Evolutionary conservation across 2,797 vertebrate species (phyloP).

Genomic region (Alcedo quadribrachys): DNA sequence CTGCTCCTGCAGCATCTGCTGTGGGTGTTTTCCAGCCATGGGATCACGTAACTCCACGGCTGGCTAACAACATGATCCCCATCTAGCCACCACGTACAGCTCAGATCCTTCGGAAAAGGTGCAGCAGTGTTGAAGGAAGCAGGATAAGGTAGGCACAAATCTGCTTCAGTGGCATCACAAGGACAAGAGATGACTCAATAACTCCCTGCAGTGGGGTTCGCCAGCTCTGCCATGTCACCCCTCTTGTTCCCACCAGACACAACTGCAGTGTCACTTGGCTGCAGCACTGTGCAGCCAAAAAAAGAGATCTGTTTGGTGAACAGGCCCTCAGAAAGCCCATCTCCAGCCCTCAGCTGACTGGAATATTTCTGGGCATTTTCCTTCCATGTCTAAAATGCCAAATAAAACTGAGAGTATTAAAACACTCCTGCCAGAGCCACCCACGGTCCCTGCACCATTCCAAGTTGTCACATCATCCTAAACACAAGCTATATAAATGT

Average conservation of each 20-base stretch:
- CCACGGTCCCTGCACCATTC: background rate
- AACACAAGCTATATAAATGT: background rate
- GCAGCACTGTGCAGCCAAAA: background rate
- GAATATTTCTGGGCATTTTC: background rate
- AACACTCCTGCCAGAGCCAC: background rate
- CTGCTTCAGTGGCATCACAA: background rate
- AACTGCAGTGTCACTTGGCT: background rate
- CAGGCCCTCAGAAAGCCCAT: background rate
- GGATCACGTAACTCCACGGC: accelerated
- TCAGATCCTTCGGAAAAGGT: background rate
- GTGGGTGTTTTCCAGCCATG: background rate
- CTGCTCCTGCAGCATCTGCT: background rate
- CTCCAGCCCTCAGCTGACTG: background rate
- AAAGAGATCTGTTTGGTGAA: background rate
- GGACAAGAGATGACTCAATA: background rate
- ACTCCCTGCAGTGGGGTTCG: accelerated
- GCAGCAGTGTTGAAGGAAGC: background rate
- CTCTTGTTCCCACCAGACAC: background rate
- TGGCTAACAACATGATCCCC: background rate
- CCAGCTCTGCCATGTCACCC: background rate
- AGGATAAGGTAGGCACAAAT: background rate
- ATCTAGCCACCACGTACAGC: background rate
- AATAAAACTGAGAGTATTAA: background rate
- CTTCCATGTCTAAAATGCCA: background rate
- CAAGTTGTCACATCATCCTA: background rate